Percentiles rank a stretch among this genome's conserved stretches.
Evolutionary conservation across 2,113 vertebrate genomes (phyloP).

Genomic region (Neomonachus schauinslandi): DNA sequence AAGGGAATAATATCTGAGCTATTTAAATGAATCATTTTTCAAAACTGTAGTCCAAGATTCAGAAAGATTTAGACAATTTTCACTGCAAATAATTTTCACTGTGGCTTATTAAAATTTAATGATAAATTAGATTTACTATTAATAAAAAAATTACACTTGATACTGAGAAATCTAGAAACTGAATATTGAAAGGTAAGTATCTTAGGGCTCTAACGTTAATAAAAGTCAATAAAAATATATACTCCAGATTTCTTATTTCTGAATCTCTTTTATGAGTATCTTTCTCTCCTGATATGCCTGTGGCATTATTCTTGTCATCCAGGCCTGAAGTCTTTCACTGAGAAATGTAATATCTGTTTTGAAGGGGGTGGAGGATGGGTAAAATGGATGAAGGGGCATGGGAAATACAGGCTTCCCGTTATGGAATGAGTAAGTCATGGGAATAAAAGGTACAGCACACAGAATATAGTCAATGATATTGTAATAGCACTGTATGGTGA

Average conservation of each 20-base stretch:
- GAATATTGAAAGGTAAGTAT: background rate
- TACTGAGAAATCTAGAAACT: background rate
- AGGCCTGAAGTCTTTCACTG: background rate
- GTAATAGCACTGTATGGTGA: background rate
- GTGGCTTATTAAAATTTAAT: background rate
- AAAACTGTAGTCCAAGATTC: background rate
- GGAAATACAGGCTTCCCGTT: background rate
- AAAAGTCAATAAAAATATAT: background rate
- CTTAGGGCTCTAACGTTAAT: background rate
- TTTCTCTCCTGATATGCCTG: background rate
- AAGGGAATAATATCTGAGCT: background rate
- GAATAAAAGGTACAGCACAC: background rate
- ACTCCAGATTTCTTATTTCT: background rate
- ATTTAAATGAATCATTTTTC: background rate
- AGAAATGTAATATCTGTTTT: background rate
- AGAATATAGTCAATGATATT: background rate
- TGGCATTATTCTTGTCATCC: background rate
- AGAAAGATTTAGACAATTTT: background rate
- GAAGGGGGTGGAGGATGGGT: background rate
- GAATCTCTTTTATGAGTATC: background rate
- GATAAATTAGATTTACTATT: background rate
- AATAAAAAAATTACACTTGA: background rate
- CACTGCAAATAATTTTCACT: background rate
- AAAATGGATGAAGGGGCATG: background rate
- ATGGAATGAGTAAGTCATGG: background rate